These are phyloP conservation scores for Leptinotarsa peninsularis DNA, from an alignment of 2,888 invertebrate genomes.

Conservation along the genomic window DNA sequence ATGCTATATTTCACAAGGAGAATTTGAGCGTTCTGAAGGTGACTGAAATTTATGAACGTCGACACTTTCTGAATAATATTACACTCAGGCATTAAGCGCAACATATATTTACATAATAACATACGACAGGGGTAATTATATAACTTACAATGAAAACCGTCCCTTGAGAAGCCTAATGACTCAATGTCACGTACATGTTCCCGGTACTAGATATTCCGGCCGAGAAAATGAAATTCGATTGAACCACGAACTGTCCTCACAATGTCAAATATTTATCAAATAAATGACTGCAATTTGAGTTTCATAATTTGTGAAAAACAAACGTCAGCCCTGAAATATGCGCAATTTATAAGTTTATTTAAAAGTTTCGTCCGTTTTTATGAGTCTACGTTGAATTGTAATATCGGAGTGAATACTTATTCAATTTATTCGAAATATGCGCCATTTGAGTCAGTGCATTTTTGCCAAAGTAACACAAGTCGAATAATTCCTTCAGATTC, in stretches of 20 bases:
- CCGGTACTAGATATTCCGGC: not conserved
- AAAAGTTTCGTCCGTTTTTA: too few relatives aligned
- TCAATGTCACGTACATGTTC: slow-evolving; percentile 41
- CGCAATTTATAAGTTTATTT: too few relatives aligned
- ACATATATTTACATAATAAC: slow-evolving; percentile 51
- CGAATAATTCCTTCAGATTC: too few relatives aligned
- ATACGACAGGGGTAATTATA: slow-evolving; percentile 47
- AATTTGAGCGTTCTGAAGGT: slow-evolving; percentile 32
- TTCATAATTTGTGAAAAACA: too few relatives aligned
- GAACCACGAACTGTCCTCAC: not conserved
- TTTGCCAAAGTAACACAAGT: too few relatives aligned
- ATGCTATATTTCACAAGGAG: slow-evolving; percentile 31
- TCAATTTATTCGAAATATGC: too few relatives aligned
- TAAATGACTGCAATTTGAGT: too few relatives aligned
- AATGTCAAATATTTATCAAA: not conserved
- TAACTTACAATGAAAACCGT: slow-evolving; percentile 46
- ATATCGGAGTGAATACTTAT: too few relatives aligned
- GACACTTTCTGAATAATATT: slow-evolving; percentile 40
- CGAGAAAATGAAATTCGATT: not conserved
- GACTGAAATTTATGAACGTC: slow-evolving; percentile 41
- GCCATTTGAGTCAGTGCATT: too few relatives aligned
- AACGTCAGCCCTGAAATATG: too few relatives aligned
- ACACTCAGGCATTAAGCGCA: slow-evolving; percentile 41
- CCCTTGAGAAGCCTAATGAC: slow-evolving; percentile 40
- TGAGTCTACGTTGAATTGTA: too few relatives aligned